Conservation (phyloP, 2,113 vertebrate genomes). For the Ifrita kowaldi region DNA sequence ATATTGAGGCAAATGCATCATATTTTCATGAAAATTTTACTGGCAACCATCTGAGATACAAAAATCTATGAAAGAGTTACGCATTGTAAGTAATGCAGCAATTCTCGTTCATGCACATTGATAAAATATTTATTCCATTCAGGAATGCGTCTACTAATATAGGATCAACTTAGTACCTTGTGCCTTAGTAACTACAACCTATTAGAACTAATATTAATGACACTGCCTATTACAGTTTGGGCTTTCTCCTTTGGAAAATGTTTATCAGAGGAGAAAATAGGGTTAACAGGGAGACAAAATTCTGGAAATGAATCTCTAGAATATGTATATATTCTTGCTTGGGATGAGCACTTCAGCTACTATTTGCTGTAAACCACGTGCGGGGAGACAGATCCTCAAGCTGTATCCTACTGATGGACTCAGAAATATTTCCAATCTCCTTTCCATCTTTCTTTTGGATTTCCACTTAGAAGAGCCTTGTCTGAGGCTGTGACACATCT, state of each 20-base stretch:
- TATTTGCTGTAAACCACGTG: background rate
- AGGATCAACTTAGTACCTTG: background rate
- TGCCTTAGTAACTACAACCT: background rate
- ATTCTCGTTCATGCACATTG: background rate
- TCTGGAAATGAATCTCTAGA: background rate
- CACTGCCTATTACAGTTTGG: background rate
- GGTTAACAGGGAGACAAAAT: background rate
- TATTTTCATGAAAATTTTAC: background rate
- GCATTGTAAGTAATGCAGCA: background rate
- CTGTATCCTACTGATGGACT: background rate
- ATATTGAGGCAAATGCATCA: background rate
- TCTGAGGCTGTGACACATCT: background rate
- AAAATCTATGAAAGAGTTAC: background rate
- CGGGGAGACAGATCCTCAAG: background rate
- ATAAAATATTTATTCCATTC: background rate
- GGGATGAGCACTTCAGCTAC: background rate
- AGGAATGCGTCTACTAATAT: background rate
- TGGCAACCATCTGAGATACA: background rate
- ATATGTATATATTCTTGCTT: background rate
- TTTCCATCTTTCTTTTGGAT: background rate
- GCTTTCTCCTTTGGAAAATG: background rate
- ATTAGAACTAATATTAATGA: background rate
- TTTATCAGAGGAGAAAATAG: background rate
- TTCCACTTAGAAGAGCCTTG: background rate
- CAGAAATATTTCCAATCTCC: background rate